A percentile compares a stretch with the other conserved stretches of the same genome.
phyloP scores from a whole-genome alignment of 2,113 vertebrate genomes.

The Coptodon rendalli region DNA sequence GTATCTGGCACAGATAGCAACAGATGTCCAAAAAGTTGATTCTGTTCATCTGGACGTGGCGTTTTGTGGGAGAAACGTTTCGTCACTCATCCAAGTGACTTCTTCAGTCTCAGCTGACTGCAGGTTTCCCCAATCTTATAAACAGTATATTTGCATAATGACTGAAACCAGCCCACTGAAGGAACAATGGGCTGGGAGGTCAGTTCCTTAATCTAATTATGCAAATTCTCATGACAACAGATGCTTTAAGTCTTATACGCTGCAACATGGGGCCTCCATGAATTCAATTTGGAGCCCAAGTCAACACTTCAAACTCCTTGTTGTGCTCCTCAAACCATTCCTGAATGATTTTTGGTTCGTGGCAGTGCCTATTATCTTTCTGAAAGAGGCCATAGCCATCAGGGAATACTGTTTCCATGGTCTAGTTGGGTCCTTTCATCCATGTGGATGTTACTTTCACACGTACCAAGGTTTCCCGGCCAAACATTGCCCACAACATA shows the following conservation, averaged over 20 bases:
- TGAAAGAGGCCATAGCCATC: background rate
- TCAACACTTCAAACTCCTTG: background rate
- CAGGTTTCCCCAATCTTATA: no score
- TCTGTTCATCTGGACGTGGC: no score
- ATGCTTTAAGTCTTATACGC: background rate
- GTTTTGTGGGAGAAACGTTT: no score
- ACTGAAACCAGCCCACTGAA: no score
- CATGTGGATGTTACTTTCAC: no score
- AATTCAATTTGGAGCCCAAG: background rate
- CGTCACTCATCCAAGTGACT: no score
- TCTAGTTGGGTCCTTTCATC: background rate
- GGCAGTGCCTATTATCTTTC: background rate
- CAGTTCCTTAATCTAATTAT: no score
- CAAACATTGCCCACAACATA: background rate
- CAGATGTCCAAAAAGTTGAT: no score
- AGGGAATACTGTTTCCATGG: background rate
- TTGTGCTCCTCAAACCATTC: background rate
- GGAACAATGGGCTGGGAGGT: no score
- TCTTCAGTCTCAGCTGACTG: no score
- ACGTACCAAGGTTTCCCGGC: background rate
- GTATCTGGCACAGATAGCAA: background rate
- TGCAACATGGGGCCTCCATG: background rate
- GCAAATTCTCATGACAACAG: no score
- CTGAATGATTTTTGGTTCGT: background rate
- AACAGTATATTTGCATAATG: no score